Percentiles rank a stretch among this genome's conserved stretches.
Conservation (phyloP, 2,888 invertebrate species). For the Cantharis rustica region DNA sequence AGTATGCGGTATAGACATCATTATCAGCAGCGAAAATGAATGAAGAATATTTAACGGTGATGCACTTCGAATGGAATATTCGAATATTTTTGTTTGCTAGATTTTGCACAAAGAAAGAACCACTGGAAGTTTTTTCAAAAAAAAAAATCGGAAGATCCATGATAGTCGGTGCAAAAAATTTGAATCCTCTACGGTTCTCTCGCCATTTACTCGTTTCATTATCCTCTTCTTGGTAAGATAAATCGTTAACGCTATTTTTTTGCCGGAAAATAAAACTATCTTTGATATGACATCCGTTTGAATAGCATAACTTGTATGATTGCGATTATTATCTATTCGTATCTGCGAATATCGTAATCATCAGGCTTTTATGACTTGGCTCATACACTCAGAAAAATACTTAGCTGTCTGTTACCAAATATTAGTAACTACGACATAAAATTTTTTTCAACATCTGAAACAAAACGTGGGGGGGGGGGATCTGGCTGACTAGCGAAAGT, state of each 20-base stretch:
- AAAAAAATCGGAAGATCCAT: too few species aligned
- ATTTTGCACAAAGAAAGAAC: neutral
- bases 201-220: neutral
- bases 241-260: neutral
- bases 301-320: neutral
- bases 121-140: neutral
- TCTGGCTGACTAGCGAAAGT: too few species aligned
- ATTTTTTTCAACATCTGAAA: too few species aligned
- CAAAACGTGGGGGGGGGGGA: too few species aligned
- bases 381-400: neutral
- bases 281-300: neutral
- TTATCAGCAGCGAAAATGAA: neutral
- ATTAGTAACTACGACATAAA: too few species aligned
- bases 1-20: neutral
- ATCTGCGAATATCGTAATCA: neutral
- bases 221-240: neutral
- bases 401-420: too few species aligned
- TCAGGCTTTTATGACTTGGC: neutral
- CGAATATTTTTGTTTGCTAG: neutral
- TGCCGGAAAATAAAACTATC: too few species aligned
- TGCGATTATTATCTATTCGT: neutral
- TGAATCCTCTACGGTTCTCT: neutral
- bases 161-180: neutral
- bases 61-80: neutral
- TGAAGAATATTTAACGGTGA: neutral